phyloP scores from a whole-genome alignment of 2,113 vertebrate genomes.

The Cettia cetti region DNA sequence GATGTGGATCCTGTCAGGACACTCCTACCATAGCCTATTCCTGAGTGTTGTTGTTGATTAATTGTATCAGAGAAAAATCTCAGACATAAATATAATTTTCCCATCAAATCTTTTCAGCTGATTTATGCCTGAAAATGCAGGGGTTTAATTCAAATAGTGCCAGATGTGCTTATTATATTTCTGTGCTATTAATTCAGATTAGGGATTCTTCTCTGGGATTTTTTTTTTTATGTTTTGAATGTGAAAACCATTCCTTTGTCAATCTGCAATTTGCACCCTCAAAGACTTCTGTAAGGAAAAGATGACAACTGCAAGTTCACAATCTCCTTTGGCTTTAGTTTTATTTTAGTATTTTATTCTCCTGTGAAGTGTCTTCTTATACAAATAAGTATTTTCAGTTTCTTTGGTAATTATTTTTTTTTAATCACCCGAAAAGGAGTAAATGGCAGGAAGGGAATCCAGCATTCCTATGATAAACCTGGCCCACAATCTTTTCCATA shows the following conservation, averaged over 20 bases:
- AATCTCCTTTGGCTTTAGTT: neutral
- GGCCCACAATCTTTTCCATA: neutral
- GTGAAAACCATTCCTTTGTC: neutral
- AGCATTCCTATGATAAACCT: neutral
- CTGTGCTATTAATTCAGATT: neutral
- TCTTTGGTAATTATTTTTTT: neutral
- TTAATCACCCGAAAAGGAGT: neutral
- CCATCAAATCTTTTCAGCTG: neutral
- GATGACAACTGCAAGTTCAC: neutral
- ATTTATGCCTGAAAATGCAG: neutral
- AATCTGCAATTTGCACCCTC: neutral
- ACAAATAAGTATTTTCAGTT: neutral
- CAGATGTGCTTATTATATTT: neutral
- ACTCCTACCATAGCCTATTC: neutral
- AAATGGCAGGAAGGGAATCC: neutral
- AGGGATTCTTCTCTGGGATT: neutral
- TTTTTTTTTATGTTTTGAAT: neutral
- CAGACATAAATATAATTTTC: neutral
- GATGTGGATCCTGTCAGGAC: neutral
- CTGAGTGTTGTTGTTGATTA: neutral
- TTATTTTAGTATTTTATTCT: neutral
- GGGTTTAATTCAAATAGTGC: neutral
- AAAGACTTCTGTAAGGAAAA: neutral
- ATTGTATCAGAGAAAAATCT: neutral
- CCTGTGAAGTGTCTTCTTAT: neutral